A percentile compares a stretch with the other conserved stretches of the same genome.
phyloP scores from a whole-genome alignment of 2,113 vertebrate species.

The Engystomops pustulosus region DNA sequence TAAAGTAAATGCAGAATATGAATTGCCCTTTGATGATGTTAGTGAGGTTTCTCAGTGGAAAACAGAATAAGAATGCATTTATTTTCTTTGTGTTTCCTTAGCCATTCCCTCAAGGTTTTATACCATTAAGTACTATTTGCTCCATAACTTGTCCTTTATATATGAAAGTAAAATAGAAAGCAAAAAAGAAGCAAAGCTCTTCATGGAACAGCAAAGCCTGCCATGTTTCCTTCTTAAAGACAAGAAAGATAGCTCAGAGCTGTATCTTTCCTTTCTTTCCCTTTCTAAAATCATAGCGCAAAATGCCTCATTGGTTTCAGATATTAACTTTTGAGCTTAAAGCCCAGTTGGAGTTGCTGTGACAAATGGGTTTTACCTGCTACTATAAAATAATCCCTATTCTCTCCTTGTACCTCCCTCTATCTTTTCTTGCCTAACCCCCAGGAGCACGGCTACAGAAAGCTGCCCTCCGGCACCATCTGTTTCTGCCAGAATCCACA shows the following conservation, averaged over 20 bases:
- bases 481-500: slow-evolving; percentile 80
- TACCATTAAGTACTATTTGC: slow-evolving; percentile 63
- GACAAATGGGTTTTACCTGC: slow-evolving; percentile 88
- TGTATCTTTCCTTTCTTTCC: slow-evolving; percentile 59
- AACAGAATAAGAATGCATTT: slow-evolving; percentile 63
- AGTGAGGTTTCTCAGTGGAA: slow-evolving; percentile 62
- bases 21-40: slow-evolving; percentile 66
- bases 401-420: slow-evolving; percentile 66
- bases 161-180: slow-evolving; percentile 62
- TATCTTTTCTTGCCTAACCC: slow-evolving; percentile 62
- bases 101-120: slow-evolving; percentile 62
- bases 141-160: slow-evolving; percentile 62
- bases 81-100: slow-evolving; percentile 47
- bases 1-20: slow-evolving; percentile 34
- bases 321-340: slow-evolving; percentile 78
- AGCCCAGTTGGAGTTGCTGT: slow-evolving; percentile 78
- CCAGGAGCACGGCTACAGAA: slow-evolving; percentile 69
- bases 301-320: slow-evolving; percentile 80
- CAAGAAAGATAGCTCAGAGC: slow-evolving; percentile 63
- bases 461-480: slow-evolving; percentile 78
- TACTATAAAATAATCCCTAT: slow-evolving; percentile 74
- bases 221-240: slow-evolving; percentile 55
- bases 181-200: slow-evolving; percentile 50
- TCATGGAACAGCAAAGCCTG: slow-evolving; percentile 58
- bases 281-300: slow-evolving; percentile 63